Percentiles rank a stretch among this genome's conserved stretches.
Conservation (phyloP, 1,140 invertebrate species). For the Drosophila kohkoa region DNA sequence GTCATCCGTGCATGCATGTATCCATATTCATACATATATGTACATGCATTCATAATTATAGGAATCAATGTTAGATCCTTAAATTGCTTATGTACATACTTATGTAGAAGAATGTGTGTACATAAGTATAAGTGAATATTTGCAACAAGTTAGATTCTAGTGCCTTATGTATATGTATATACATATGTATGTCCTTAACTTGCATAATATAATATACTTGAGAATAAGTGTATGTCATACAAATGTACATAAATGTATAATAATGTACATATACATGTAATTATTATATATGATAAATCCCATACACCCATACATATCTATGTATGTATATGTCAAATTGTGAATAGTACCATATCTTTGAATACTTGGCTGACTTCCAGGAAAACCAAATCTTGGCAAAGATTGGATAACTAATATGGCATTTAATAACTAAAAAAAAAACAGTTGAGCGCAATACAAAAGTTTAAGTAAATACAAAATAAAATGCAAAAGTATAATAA, state of each 20-base stretch:
- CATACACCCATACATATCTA: neutral
- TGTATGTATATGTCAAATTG: neutral
- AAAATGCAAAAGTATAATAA: neutral
- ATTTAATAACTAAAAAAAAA: neutral
- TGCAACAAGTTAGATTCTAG: slow-evolving; percentile 3
- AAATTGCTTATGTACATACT: neutral
- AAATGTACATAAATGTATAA: neutral
- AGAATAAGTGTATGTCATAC: neutral
- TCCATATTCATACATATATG: slow-evolving; percentile 9
- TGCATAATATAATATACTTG: neutral
- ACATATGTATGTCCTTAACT: neutral
- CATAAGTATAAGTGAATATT: neutral
- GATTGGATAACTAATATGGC: neutral
- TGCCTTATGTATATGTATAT: neutral
- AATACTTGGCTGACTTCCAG: neutral
- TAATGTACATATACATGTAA: slow-evolving; percentile 4
- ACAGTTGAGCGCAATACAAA: neutral
- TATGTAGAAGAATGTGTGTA: too few relatives aligned
- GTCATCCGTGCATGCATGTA: neutral
- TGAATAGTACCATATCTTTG: neutral
- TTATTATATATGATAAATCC: neutral
- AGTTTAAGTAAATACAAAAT: neutral
- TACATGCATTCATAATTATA: neutral
- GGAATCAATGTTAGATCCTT: too few relatives aligned
- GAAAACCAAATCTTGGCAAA: neutral